Evolutionary conservation across 2,113 vertebrate genomes (phyloP).

Genomic region (Ceyx melanurus): DNA sequence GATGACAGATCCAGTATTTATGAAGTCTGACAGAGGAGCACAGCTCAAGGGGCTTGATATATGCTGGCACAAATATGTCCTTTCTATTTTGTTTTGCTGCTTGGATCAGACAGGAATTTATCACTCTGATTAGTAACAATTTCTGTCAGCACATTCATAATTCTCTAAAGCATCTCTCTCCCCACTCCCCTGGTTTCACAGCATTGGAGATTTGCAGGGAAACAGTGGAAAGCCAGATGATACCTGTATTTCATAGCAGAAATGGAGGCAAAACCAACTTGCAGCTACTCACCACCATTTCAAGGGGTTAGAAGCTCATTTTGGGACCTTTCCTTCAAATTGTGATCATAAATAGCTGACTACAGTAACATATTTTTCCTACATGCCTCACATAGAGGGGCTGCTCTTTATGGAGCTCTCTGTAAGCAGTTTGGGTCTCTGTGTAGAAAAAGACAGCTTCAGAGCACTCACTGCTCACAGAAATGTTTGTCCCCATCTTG

Average conservation of each 20-base stretch:
- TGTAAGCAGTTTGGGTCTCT: not conserved
- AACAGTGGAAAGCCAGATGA: not conserved
- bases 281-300: not conserved
- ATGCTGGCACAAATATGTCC: conserved; percentile 7
- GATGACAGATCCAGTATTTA: conserved; percentile 45
- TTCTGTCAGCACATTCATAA: conserved; percentile 62
- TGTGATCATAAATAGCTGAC: not conserved
- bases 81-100: conserved; percentile 57
- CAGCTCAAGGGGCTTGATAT: conserved; percentile 19
- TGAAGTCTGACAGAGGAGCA: conserved; percentile 13
- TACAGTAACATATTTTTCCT: not conserved
- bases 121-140: conserved; percentile 64
- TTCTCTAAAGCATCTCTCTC: conserved; percentile 48
- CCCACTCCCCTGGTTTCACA: not conserved
- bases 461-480: not conserved
- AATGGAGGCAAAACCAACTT: not conserved
- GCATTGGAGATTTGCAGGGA: conserved; percentile 16
- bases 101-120: conserved; percentile 53
- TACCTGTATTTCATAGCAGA: not conserved
- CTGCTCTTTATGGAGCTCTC: not conserved
- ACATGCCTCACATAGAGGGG: not conserved
- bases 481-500: not conserved
- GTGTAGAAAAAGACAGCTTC: not conserved
- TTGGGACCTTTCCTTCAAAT: not conserved
- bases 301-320: not conserved